These are phyloP conservation scores for Zophobas atratus DNA, from an alignment of 1,140 invertebrate genomes.

Conservation along the genomic window DNA sequence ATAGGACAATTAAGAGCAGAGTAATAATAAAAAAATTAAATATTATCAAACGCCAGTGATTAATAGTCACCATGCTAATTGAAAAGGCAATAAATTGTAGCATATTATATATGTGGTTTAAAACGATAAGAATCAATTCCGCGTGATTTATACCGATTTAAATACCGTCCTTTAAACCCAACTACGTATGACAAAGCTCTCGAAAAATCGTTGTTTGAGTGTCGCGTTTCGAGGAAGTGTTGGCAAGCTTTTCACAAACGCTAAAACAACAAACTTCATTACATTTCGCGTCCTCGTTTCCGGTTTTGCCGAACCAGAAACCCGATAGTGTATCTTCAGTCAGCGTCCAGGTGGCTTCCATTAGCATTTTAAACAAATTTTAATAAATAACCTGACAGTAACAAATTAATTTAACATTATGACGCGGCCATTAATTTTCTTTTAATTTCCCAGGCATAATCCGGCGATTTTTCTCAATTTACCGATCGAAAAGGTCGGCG, in stretches of 20 bases:
- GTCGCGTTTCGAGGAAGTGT: too few species aligned
- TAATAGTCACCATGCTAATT: not conserved
- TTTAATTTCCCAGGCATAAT: not conserved
- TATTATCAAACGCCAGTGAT: not conserved
- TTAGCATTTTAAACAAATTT: slow-evolving; percentile 4
- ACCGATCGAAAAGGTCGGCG: not conserved
- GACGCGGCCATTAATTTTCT: not conserved
- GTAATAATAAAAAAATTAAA: not conserved
- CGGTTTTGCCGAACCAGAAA: not conserved
- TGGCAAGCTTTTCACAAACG: too few species aligned
- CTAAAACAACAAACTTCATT: too few species aligned
- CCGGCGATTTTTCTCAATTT: not conserved
- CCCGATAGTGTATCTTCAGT: not conserved
- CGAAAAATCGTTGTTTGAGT: too few species aligned
- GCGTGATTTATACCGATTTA: too few species aligned
- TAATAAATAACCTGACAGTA: slow-evolving; percentile 7
- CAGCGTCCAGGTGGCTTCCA: not conserved
- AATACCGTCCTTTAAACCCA: too few species aligned
- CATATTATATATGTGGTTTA: too few species aligned
- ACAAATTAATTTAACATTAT: slow-evolving; percentile 1
- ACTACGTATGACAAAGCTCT: too few species aligned
- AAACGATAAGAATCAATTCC: too few species aligned
- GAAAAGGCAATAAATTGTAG: not conserved
- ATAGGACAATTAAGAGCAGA: not conserved
- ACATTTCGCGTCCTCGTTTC: too few species aligned